Conservation (phyloP, 1,140 invertebrate genomes). For the Calephelis virginiensis region DNA sequence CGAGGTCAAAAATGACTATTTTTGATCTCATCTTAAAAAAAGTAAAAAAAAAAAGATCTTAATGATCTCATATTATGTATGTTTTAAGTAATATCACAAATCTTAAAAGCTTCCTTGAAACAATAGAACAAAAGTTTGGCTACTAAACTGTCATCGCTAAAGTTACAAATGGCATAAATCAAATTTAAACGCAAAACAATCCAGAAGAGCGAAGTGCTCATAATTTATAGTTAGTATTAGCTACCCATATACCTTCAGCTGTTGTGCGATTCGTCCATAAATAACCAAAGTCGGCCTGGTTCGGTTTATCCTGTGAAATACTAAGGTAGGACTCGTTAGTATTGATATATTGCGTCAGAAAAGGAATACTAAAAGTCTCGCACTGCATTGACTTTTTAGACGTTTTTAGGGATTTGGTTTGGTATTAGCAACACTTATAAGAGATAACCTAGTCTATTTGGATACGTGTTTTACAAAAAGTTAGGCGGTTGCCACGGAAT, state of each 20-base stretch:
- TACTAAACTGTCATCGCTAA: background rate
- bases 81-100: no score
- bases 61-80: no score
- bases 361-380: background rate
- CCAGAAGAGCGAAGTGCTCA: background rate
- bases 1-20: no score
- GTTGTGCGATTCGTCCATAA: constrained; percentile 13
- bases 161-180: background rate
- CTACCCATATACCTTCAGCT: constrained; percentile 10
- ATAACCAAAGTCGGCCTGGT: constrained; percentile 8
- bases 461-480: no score
- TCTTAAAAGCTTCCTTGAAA: no score
- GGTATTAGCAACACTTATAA: no score
- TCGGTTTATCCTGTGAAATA: constrained; percentile 15
- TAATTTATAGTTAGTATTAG: constrained; percentile 16
- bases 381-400: no score
- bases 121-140: background rate
- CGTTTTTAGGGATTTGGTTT: no score
- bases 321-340: constrained; percentile 15
- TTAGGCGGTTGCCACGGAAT: no score
- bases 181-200: constrained; percentile 8
- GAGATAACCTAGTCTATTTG: no score
- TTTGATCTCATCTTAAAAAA: no score
- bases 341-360: constrained; percentile 11
- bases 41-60: no score